Evolutionary conservation across 2,888 invertebrate species (phyloP).

Genomic region (Pediacus dermestoides): DNA sequence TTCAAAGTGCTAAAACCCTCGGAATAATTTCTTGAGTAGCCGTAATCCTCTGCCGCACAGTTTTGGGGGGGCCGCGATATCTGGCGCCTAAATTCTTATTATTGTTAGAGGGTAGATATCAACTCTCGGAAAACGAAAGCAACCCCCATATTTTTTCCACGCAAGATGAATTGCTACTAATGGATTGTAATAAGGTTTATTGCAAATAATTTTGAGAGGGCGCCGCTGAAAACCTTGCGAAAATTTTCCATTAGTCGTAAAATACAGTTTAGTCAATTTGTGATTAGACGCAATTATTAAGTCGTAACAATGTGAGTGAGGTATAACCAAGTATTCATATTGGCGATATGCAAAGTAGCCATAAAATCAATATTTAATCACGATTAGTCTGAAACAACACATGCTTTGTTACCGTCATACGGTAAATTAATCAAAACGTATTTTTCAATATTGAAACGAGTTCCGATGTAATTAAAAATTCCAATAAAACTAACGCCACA

Average conservation of each 20-base stretch:
- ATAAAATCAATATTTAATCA: slow-evolving; percentile 46
- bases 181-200: too few species aligned
- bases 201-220: too few species aligned
- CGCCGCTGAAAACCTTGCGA: too few species aligned
- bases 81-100: slow-evolving; percentile 24
- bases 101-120: slow-evolving; percentile 4
- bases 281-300: too few species aligned
- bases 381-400: slow-evolving; percentile 42
- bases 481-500: slow-evolving; percentile 44
- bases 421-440: slow-evolving; percentile 46
- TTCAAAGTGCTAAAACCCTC: slow-evolving; percentile 24
- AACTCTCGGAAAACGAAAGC: too few species aligned
- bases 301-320: too few species aligned
- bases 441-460: slow-evolving; percentile 43
- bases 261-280: too few species aligned
- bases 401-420: slow-evolving; percentile 41
- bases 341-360: too few species aligned
- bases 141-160: too few species aligned
- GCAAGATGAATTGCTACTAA: too few species aligned
- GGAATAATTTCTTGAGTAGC: slow-evolving; percentile 30
- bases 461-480: slow-evolving; percentile 44
- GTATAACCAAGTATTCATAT: too few species aligned
- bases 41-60: slow-evolving; percentile 27
- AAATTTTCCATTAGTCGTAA: too few species aligned
- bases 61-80: slow-evolving; percentile 20